Evolutionary conservation across 2,113 vertebrate genomes (phyloP).

Genomic region (Rhabdornis inornatus): DNA sequence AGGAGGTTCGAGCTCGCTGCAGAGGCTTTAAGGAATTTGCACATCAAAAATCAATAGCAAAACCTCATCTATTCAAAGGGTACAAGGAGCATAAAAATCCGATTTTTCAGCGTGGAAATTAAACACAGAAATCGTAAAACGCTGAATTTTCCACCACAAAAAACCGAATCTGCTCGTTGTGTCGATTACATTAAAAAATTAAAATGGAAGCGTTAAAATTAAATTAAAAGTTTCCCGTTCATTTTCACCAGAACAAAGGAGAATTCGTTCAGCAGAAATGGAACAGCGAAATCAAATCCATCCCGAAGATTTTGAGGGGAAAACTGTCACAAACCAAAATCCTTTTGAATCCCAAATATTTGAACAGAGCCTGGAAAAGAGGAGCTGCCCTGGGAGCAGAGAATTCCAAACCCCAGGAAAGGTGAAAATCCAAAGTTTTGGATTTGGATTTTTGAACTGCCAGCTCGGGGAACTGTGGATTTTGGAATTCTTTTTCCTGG

Average conservation of each 20-base stretch:
- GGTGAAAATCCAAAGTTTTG: background rate
- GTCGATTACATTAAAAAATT: background rate
- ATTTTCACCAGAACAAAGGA: background rate
- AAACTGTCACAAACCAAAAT: background rate
- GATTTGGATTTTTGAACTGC: too few relatives aligned
- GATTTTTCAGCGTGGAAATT: background rate
- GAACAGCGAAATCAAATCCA: background rate
- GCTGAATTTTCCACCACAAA: background rate
- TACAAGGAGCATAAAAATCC: background rate
- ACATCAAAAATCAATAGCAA: background rate
- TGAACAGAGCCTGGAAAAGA: background rate
- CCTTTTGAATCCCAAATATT: background rate
- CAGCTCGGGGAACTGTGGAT: accelerated
- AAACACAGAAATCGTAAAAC: accelerated
- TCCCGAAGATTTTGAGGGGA: background rate
- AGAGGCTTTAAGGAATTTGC: background rate
- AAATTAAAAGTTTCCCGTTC: background rate
- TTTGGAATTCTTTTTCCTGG: background rate
- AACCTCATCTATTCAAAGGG: background rate
- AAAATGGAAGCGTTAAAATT: background rate
- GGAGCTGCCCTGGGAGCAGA: background rate
- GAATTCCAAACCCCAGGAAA: background rate
- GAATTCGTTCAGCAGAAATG: background rate
- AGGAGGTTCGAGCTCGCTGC: background rate
- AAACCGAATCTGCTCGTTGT: background rate